Evolutionary conservation across 2,797 vertebrate species (phyloP), one percentile per base, ranked within the genome.

Genomic region (Jordanella pulchra): DNA sequence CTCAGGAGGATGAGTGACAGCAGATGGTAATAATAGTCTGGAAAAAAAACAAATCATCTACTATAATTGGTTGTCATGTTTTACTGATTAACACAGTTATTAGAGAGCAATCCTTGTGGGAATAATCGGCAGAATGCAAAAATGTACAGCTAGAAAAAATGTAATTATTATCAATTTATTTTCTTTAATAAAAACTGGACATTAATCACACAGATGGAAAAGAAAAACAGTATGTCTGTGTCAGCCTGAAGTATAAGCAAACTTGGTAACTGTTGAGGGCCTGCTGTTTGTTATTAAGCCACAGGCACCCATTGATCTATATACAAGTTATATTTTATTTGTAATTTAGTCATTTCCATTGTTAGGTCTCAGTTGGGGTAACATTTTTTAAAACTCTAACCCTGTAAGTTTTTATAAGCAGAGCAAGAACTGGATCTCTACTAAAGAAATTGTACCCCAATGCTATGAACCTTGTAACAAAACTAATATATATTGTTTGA

Each of bases 11-110:
- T 69, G 77, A 86, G 66, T 73, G 84, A 86, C 81, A 75, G 72
- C 28, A 53, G 72, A 76, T 65, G 69, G 78, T 63, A 67, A 81
- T 76, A 81, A 82, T 66, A 56, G 74, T 83, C 32, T 55, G 63
- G 76, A 78, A 77, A 65, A 35, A 68, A 15, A 27, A 55, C 42
- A 48, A 48, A 48, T 42, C 68, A 56, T 73, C 68, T 32, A 42
- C 75, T 67, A 13, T 78, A 71, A 65, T 64, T 15, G 86, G 86
- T 58, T 81, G 87, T 79, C 79, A 71, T 23, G 56, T 78, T 78
- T 63, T 79, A 67, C 68, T 81, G 60, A 84, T 87, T 85, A 75
- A 86, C 77, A 78, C 60, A 27, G 73, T 80, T 87, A 86, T 88
- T 87, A 78, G 86, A 79, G 72, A 77, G 70, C 73, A 72, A 18